Base-by-base conservation (phyloP, 2,888 invertebrate species). In the Gonocerus acuteangulatus region DNA sequence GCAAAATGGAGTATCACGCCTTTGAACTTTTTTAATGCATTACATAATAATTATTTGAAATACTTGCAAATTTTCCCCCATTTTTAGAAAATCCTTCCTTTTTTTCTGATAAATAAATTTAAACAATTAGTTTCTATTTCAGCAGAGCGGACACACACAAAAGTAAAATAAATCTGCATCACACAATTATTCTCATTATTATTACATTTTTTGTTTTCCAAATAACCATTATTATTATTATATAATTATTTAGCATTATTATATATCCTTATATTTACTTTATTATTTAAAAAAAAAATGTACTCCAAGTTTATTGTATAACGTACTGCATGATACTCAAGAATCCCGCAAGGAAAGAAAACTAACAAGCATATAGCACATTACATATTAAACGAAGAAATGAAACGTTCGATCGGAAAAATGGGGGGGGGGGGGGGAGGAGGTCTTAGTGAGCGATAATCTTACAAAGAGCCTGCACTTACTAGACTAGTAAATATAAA, bases 341-440 rank as follows among this genome's bases (percentile, higher is more conserved):
- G 36, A 54, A 15, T 23, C 39, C 39, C 19, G 42, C 21, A 54
- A 54, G 27, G 39, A 54, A 36, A 54, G 54, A 54, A 54, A 54
- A 39, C 54, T 54, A 54, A 54, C 34, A 54, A 54, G 54, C 54
- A 54, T 54, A 42, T 39, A 54, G 36, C 54, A n/a, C n/a, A 54
- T 54, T 39, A 39, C n/a, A 39, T 54, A 54, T 48, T 22, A 34
- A 42, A 54, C n/a, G 36, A 54, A 54, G 15, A 23, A 21, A 47
- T 22, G 42, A 19, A 22, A 39, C 22, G 18, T 39, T 54, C 42
- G 6, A 54, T 39, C 54, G 42, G 21, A 54, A 42, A 42, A 21
- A 22, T 22, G 39, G 54, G 23, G 42, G 54, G 42, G 54, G 54
- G n/a, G n/a, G 22, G 42, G 42, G 39, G 54, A 42, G 42, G 54